Percentiles rank a stretch among this genome's conserved stretches.
Evolutionary conservation across 1,140 invertebrate genomes (phyloP).

Genomic region (Drosophila erecta): DNA sequence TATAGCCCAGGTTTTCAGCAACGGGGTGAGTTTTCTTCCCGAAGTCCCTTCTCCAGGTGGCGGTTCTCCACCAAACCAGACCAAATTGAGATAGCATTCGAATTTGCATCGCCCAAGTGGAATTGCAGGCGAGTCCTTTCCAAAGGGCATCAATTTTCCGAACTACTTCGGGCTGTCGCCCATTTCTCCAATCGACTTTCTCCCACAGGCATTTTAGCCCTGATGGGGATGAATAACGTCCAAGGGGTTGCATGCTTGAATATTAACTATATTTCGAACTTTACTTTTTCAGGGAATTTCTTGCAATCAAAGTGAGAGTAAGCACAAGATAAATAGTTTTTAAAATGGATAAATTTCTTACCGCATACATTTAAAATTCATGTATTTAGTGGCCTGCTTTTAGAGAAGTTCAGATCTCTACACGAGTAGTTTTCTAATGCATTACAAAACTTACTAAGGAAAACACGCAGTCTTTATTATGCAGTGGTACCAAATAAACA

Average conservation of each 20-base stretch:
- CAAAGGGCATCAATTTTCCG: slow-evolving; percentile 29
- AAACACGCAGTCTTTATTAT: no score
- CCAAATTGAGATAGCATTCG: slow-evolving; percentile 64
- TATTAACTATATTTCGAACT: not conserved
- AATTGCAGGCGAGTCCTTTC: slow-evolving; percentile 22
- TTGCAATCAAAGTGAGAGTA: no score
- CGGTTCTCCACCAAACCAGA: slow-evolving; percentile 14
- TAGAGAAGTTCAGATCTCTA: no score
- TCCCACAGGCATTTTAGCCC: slow-evolving; percentile 32
- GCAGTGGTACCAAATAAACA: not conserved
- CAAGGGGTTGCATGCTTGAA: slow-evolving; percentile 1
- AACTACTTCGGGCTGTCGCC: slow-evolving; percentile 34
- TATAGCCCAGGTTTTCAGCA: slow-evolving; percentile 41
- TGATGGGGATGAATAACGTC: slow-evolving; percentile 9
- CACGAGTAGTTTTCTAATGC: no score
- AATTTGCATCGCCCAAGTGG: slow-evolving; percentile 57
- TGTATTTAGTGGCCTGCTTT: no score
- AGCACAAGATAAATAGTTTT: no score
- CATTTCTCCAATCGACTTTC: slow-evolving; percentile 8
- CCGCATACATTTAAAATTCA: no score
- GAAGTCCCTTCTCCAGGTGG: slow-evolving; percentile 4
- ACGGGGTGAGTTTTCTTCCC: slow-evolving; percentile 56
- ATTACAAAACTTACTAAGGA: no score
- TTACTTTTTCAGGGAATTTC: not conserved
- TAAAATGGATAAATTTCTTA: no score